phyloP scores from a whole-genome alignment of 2,888 invertebrate genomes.

The Polyploca ridens region DNA sequence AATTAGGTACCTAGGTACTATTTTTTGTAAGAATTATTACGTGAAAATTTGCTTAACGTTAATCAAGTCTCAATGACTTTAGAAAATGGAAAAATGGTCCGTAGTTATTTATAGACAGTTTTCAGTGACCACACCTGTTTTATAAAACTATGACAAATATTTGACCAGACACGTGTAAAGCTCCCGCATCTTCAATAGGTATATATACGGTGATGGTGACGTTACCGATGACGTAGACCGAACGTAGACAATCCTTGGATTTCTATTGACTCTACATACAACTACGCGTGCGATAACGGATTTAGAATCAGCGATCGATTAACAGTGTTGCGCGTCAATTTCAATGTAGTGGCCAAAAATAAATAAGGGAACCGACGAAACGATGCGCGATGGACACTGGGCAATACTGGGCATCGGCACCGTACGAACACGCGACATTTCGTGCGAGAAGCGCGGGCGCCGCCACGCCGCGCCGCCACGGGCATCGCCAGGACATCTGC shows the following conservation, averaged over 20 bases:
- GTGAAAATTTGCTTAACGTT: not conserved
- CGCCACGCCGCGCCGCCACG: conserved; percentile 20
- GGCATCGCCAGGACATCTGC: conserved; percentile 67
- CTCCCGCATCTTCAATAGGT: conserved; percentile 12
- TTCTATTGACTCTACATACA: conserved; percentile 30
- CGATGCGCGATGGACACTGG: conserved; percentile 12
- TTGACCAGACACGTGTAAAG: conserved; percentile 17
- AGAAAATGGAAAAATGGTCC: not conserved
- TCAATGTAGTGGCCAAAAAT: conserved; percentile 43
- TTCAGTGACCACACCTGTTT: not conserved
- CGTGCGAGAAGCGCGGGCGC: conserved; percentile 48
- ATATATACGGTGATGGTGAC: conserved; percentile 28
- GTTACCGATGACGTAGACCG: conserved; percentile 28
- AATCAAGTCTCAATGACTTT: not conserved
- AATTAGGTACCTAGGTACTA: too few species aligned
- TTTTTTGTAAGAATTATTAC: not conserved
- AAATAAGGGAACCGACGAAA: conserved; percentile 32
- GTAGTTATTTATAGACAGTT: not conserved
- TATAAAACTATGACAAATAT: not conserved
- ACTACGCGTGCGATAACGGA: conserved; percentile 35
- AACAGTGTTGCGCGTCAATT: conserved; percentile 36
- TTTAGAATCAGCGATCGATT: conserved; percentile 42
- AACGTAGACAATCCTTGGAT: conserved; percentile 29
- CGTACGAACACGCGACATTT: conserved; percentile 61
- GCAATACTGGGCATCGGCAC: conserved; percentile 12